Evolutionary conservation across 2,797 vertebrate genomes (phyloP), one percentile per base, ranked within the genome.

Genomic region (Botia kubotai): DNA sequence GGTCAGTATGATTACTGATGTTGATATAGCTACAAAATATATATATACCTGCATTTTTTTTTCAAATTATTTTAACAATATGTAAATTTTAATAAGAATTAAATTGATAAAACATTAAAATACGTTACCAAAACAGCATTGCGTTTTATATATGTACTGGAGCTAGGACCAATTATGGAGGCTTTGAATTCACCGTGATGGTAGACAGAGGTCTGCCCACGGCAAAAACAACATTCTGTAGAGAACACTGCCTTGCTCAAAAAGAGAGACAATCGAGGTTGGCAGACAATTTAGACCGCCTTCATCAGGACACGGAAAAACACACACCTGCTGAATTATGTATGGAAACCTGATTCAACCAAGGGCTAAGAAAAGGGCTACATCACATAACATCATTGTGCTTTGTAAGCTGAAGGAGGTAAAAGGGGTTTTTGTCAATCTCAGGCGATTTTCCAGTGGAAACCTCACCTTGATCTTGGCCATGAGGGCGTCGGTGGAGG

Each of bases 391-490:
- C 69, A 58, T 58, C 71, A 75, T 19, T 82, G 55, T 43, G 66
- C 48, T 26, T 77, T 82, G 77, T 76, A 79, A n/a, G 29, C 29
- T 19, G 11, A 16, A 81, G 39, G 72, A 70, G 77, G 58, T 65
- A 58, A 73, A 86, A 75, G 53, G 36, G 21, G 71, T 36, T 72
- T 79, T 39, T 8, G 66, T 81, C 23, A 63, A 52, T 21, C 71
- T 50, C 53, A 21, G 69, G 69, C 23, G 12, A 2, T 71, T 48
- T 57, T 75, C 23, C 53, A 77, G 16, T 68, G 16, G 50, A 60
- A 79, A 73, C 36, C 85, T 89, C 90, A 97, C 97, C 96, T 98
- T 98, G 89, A 98, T 96, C 90, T 96, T 98, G 55, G 88, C 89
- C 87, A 96, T 90, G 80, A 95, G 93, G 70, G 94, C 87, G 81